These are phyloP conservation scores for Sardinella longiceps DNA, from an alignment of 2,797 vertebrate genomes.

Conservation along the genomic window DNA sequence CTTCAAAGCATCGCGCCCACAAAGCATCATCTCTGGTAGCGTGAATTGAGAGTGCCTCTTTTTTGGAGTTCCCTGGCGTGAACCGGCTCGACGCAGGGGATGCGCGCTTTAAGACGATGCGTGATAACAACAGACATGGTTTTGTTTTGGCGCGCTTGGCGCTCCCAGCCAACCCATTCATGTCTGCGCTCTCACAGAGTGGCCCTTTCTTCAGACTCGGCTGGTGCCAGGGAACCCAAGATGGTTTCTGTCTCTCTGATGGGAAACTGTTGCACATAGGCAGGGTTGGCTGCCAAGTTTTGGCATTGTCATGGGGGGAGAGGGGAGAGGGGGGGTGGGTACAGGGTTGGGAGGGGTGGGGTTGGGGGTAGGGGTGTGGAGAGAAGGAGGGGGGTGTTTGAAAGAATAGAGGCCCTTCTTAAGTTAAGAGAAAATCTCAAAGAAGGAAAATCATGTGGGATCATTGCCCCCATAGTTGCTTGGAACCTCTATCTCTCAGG, in stretches of 20 bases:
- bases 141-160: slow-evolving; percentile 34
- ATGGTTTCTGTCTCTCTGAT: slow-evolving; percentile 71
- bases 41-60: background rate
- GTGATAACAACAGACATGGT: slow-evolving; percentile 54
- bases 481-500: slow-evolving; percentile 65
- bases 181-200: slow-evolving; percentile 72
- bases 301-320: slow-evolving; percentile 72
- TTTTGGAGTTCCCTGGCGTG: background rate
- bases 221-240: slow-evolving; percentile 72
- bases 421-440: slow-evolving; percentile 28
- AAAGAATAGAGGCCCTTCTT: slow-evolving; percentile 64
- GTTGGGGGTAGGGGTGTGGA: background rate
- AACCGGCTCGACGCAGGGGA: background rate
- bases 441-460: slow-evolving; percentile 70
- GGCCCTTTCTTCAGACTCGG: slow-evolving; percentile 68
- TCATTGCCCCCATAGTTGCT: slow-evolving; percentile 71
- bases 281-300: slow-evolving; percentile 77
- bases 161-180: slow-evolving; percentile 64
- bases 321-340: slow-evolving; percentile 44
- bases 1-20: background rate
- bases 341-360: slow-evolving; percentile 30
- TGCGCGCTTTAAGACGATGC: background rate
- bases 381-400: slow-evolving; percentile 51
- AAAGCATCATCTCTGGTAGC: slow-evolving; percentile 14
- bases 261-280: slow-evolving; percentile 78